Percentiles rank a stretch among this genome's conserved stretches.
Conservation (phyloP, 2,797 vertebrate genomes). For the Coccyzus lansbergi region DNA sequence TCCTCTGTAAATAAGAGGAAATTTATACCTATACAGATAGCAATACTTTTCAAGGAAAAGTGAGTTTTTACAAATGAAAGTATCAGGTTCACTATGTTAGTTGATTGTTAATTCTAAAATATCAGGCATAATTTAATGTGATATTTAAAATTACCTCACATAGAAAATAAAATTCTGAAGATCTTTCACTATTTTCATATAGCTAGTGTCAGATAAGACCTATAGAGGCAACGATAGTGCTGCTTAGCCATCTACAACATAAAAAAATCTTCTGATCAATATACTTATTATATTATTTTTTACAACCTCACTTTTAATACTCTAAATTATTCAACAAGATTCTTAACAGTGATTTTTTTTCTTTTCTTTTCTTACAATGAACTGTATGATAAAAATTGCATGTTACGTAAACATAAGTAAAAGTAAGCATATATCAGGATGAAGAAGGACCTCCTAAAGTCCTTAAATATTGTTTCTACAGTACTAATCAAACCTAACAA, state of each 20-base stretch:
- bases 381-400: neutral
- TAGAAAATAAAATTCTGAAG: neutral
- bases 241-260: neutral
- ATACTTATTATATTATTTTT: neutral
- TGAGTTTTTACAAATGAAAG: neutral
- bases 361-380: neutral
- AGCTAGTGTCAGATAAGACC: neutral
- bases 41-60: neutral
- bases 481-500: neutral
- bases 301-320: neutral
- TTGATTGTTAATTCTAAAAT: neutral
- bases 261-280: neutral
- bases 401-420: no score
- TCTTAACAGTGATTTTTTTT: neutral
- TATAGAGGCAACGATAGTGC: neutral
- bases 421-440: neutral
- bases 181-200: neutral
- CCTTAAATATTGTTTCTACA: neutral
- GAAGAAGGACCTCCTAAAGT: neutral
- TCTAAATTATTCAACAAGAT: neutral
- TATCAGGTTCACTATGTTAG: neutral
- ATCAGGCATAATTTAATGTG: neutral
- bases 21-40: neutral
- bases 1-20: neutral
- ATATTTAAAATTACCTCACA: neutral